These are phyloP conservation scores for Grantiella picta DNA, from an alignment of 2,113 vertebrate species.

Conservation along the genomic window DNA sequence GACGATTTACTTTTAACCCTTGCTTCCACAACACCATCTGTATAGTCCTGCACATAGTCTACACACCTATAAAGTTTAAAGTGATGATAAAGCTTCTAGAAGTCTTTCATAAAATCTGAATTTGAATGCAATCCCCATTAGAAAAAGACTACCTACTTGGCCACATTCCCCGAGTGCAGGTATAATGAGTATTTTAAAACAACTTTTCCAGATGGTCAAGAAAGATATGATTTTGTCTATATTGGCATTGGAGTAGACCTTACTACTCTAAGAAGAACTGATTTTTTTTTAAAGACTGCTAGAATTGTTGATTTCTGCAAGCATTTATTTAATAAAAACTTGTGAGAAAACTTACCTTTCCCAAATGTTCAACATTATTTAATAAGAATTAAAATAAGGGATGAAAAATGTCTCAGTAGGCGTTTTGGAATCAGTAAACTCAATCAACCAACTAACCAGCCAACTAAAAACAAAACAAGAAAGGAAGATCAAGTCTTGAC, in stretches of 20 bases:
- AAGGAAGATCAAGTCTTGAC: constrained; percentile 56
- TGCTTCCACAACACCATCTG: background rate
- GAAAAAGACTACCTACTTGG: background rate
- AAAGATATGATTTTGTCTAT: background rate
- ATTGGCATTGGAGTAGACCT: background rate
- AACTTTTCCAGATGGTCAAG: background rate
- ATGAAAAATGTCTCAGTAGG: constrained; percentile 34
- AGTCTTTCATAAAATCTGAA: background rate
- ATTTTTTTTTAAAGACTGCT: background rate
- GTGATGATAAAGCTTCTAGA: background rate
- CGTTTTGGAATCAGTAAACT: constrained; percentile 53
- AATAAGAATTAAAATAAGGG: constrained; percentile 10
- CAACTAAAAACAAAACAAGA: constrained; percentile 52
- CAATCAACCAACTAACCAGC: background rate
- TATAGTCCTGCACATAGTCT: background rate
- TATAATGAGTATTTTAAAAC: background rate
- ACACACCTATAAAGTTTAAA: background rate
- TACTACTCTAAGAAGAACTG: background rate
- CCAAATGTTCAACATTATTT: background rate
- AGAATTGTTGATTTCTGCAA: background rate
- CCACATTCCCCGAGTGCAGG: background rate
- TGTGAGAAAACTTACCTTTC: background rate
- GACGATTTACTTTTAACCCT: background rate
- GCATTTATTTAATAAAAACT: background rate
- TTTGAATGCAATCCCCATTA: background rate